Conservation (phyloP, 2,888 invertebrate genomes). For the Romanomermis culicivorax region DNA sequence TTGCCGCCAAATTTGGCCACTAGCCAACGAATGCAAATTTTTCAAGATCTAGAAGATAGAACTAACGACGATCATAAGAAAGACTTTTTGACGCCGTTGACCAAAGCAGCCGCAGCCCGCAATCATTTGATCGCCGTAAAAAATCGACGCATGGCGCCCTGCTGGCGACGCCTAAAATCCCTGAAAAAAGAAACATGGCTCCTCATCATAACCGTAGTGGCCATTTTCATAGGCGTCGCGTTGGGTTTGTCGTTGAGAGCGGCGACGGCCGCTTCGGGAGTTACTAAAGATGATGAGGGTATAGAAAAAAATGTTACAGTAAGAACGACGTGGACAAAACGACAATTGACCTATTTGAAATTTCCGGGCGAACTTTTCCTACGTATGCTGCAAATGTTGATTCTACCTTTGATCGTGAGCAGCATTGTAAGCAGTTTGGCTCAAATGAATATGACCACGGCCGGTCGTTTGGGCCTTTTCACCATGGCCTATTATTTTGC, state of each 20-base stretch:
- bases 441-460: conserved; percentile 11
- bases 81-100: no score
- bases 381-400: conserved; percentile 14
- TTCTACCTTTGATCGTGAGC: conserved; percentile 17
- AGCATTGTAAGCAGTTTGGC: conserved; percentile 51
- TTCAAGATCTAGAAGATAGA: no score
- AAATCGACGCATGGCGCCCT: no score
- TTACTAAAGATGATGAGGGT: neutral
- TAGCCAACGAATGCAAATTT: no score
- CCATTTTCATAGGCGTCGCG: neutral
- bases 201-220: neutral
- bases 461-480: conserved; percentile 61
- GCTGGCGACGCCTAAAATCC: no score
- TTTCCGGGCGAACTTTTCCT: conserved; percentile 14
- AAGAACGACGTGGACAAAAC: neutral
- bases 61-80: no score
- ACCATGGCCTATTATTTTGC: conserved; percentile 73
- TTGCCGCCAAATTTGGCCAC: no score
- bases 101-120: no score
- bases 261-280: no score
- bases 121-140: no score
- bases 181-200: neutral
- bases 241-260: neutral
- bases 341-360: conserved; percentile 7
- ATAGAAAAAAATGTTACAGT: no score